Conservation (phyloP, 1,140 invertebrate species). For the Neodiprion lecontei region DNA sequence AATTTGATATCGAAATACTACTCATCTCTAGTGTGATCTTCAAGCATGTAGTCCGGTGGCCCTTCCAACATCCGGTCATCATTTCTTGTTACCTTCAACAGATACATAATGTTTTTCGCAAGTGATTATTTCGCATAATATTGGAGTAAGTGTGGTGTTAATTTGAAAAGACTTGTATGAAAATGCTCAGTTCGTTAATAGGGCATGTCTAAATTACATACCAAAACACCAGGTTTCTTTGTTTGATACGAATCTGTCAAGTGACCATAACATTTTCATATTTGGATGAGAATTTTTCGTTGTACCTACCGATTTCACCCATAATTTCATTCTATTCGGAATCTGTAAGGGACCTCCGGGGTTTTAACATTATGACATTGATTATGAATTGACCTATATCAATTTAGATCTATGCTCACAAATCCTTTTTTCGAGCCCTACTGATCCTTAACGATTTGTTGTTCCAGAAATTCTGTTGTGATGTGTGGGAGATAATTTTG, state of each 20-base stretch:
- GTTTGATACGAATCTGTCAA: constrained; percentile 17
- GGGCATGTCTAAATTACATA: not conserved
- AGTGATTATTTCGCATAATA: not conserved
- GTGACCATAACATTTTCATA: constrained; percentile 9
- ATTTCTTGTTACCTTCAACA: constrained; percentile 49
- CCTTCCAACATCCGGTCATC: constrained; percentile 39
- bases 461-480: no score
- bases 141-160: not conserved
- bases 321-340: constrained; percentile 21
- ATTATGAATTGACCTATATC: not conserved
- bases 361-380: not conserved
- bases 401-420: constrained; percentile 8
- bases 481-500: no score
- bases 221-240: constrained; percentile 13
- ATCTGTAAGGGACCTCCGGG: constrained; percentile 24
- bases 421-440: constrained; percentile 9
- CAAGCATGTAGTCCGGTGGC: constrained; percentile 24
- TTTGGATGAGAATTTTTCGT: not conserved
- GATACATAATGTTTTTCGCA: constrained; percentile 27
- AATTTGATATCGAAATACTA: constrained; percentile 19
- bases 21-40: constrained; percentile 28
- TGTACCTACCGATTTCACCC: not conserved
- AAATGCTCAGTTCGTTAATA: not conserved
- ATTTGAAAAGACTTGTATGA: not conserved
- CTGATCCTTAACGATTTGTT: constrained; percentile 9